Base-by-base conservation (phyloP, 1,140 invertebrate genomes). In the Pseudomyrmex concolor region DNA sequence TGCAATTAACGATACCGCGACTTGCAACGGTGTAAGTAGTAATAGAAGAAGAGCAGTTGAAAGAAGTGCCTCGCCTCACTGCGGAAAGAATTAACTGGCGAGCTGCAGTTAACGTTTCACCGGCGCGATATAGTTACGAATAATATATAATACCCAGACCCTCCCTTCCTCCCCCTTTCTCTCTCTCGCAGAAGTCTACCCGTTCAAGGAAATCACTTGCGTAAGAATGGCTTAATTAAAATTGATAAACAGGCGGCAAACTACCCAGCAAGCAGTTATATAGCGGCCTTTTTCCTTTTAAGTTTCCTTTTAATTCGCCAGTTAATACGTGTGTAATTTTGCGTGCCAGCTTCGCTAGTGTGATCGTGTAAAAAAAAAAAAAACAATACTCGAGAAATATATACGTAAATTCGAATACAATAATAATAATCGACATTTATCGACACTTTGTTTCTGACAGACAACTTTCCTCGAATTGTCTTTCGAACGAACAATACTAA, bases 191-290 rank as follows among this genome's bases (percentile, higher is more conserved):
- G 22, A 54, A 62, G 55, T 55, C 17, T 2, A 19, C 60, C 66
- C 50, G 17, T 48, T 54, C 57, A 45, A 60, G 60, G 74, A 62
- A 73, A 54, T 76, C 68, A 76, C 63, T 84, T 87, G 71, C 82
- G 68, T 88, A 88, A 88, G 70, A 55, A 55, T 9, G 54, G 50
- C 72, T 87, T 88, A 88, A 88, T 88, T 88, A 88, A 87, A 88
- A 88, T 84, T 87, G 85, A 88, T 84, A 83, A 88, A 84, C 54
- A 57, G 48, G 19, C 50, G 68, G 63, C 60, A 54, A 64, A 8
- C 43, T 34, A 34, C 12, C 9, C 54, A 17, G 34, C 43, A 17
- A 60, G 43, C 66, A 77, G 86, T 34, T 83, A 83, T 83, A 64
- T 48, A 64, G 63, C 63, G 50, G n/a, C 25, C 25, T n/a, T n/a